These are phyloP conservation scores for Gila orcuttii DNA, from an alignment of 2,113 vertebrate species.

Conservation along the genomic window DNA sequence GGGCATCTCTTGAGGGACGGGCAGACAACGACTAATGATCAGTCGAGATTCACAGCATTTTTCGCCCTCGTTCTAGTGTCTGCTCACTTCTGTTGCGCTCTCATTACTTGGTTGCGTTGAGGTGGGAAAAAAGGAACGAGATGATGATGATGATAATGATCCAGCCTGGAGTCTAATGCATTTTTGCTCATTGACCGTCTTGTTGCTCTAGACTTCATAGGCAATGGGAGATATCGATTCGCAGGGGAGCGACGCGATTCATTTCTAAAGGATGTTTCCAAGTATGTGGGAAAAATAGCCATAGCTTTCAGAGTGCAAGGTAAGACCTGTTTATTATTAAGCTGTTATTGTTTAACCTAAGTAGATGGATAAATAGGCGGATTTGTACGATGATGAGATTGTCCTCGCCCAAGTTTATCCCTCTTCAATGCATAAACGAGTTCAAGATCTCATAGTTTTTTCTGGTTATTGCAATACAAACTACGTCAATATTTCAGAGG, in stretches of 20 bases:
- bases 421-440: conserved; percentile 20
- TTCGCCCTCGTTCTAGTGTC: conserved; percentile 60
- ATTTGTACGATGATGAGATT: not conserved
- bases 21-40: conserved; percentile 65
- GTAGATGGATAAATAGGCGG: not conserved
- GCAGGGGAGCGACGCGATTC: conserved; percentile 80
- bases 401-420: conserved; percentile 35
- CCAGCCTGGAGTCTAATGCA: conserved; percentile 77
- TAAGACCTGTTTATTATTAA: conserved; percentile 66
- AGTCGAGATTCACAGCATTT: conserved; percentile 62
- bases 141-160: conserved; percentile 62
- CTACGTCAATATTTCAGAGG: conserved; percentile 52
- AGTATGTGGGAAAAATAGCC: conserved; percentile 94
- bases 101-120: conserved; percentile 54
- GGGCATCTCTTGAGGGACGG: conserved; percentile 67
- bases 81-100: conserved; percentile 69
- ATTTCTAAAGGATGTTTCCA: conserved; percentile 84
- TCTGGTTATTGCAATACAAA: conserved; percentile 46
- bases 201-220: conserved; percentile 86
- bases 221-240: conserved; percentile 91
- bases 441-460: conserved; percentile 30
- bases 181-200: conserved; percentile 75
- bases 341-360: conserved; percentile 11
- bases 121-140: conserved; percentile 69
- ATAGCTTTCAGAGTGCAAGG: conserved; percentile 98